phyloP scores from a whole-genome alignment of 2,888 invertebrate genomes.

The Balanococcus diminutus region DNA sequence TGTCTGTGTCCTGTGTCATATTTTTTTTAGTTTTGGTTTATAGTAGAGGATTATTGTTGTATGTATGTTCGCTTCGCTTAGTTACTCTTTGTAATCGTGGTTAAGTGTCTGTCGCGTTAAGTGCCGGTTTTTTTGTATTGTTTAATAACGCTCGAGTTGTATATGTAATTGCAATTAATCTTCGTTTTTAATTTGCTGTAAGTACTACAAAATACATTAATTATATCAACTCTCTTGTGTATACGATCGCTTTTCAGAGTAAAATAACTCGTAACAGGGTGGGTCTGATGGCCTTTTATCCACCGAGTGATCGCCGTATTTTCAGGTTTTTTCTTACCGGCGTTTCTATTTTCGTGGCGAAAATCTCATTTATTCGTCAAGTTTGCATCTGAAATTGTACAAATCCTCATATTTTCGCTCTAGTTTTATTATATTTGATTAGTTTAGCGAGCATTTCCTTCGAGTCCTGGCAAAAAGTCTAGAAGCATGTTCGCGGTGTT shows the following conservation, averaged over 20 bases:
- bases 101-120: not conserved
- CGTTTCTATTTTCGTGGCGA: not conserved
- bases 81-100: not conserved
- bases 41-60: not conserved
- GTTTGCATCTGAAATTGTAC: no score
- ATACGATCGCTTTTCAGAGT: not conserved
- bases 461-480: not conserved
- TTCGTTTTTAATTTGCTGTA: not conserved
- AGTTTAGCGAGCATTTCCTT: not conserved
- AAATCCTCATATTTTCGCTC: no score
- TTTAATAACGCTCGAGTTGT: not conserved
- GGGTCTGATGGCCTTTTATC: not conserved
- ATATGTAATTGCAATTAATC: not conserved
- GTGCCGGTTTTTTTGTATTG: slow-evolving; percentile 15
- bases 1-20: no score
- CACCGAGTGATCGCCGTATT: not conserved
- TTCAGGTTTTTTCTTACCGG: not conserved
- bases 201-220: not conserved
- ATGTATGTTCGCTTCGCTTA: not conserved
- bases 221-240: not conserved
- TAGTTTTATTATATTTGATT: not conserved
- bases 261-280: not conserved
- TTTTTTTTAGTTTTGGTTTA: no score
- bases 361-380: not conserved
- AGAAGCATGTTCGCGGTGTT: not conserved